Base-by-base conservation (phyloP, 1,140 invertebrate species). In the Drosophila malerkotliana region DNA sequence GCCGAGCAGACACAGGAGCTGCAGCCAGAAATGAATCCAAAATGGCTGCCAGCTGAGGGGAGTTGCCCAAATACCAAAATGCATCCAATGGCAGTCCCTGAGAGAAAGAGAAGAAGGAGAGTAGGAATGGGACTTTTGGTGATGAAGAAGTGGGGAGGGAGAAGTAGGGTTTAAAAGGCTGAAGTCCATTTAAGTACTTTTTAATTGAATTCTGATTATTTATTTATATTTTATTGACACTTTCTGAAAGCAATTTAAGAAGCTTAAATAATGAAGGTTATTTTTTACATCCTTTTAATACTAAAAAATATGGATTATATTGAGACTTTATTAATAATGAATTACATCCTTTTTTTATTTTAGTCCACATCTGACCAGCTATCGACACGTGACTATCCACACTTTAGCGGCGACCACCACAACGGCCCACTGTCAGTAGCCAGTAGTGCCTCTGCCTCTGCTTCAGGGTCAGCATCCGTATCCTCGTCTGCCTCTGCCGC, bases 361-460 rank as follows among this genome's bases (percentile, higher is more conserved):
- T 48, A 87, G 82, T 87, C 82, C 37, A 78, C 72, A 14, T 87
- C 83, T 41, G 82, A 87, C 72, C 82, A 87, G 47, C 67, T 59
- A 52, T 84, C 80, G 3, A 81, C 81, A 2, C 80, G 81, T 2
- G 80, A 84, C 34, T 85, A 84, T 79, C 72, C 81, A 9, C 81
- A 77, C n/a, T 83, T 67, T 30, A 75, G 79, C 62, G 66, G 71
- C 26, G 79, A 83, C 21, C 77, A 83, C 45, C 83, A 88, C 37
- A 77, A 75, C 78, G 74, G 73, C 39, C 66, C 69, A 45, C 48
- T 75, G 53, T 74, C 79, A 68, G 68, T 81, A 47, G 44, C 44
- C 44, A 47, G 44, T 21, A 47, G 44, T 9, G 15, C 44, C 44
- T 47, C 44, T 41, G 78, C 60, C 48, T 44, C 52, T 9, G 47